Percentiles rank a stretch among this genome's conserved stretches.
phyloP scores from a whole-genome alignment of 2,113 vertebrate genomes.

The Pomatorhinus ruficollis region DNA sequence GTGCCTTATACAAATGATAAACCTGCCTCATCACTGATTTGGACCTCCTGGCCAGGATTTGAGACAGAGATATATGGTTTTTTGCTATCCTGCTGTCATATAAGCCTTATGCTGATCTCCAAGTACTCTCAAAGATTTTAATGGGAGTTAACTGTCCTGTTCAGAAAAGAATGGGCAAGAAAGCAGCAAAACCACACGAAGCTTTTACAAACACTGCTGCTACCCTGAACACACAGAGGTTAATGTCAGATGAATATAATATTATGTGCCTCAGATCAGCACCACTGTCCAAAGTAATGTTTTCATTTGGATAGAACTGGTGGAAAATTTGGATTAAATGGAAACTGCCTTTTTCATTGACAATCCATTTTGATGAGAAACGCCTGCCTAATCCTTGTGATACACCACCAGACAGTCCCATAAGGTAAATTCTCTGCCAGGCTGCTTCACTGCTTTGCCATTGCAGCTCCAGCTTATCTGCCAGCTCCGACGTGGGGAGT shows the following conservation, averaged over 20 bases:
- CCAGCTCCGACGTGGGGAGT: neutral
- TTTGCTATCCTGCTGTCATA: neutral
- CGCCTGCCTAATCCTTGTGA: neutral
- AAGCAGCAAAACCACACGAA: neutral
- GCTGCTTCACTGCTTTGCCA: neutral
- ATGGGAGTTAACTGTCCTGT: neutral
- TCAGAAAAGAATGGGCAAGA: neutral
- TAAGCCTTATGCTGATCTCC: neutral
- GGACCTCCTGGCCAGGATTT: neutral
- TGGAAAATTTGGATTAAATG: slow-evolving; percentile 54
- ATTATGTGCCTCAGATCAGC: neutral
- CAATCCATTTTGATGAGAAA: slow-evolving; percentile 27
- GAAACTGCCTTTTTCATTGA: slow-evolving; percentile 51
- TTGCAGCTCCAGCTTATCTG: neutral
- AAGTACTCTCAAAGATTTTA: neutral
- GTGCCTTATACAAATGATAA: neutral
- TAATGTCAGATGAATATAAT: neutral
- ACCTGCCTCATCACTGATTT: neutral
- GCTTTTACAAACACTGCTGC: neutral
- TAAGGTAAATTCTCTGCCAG: slow-evolving; percentile 1
- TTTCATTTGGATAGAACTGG: slow-evolving; percentile 35
- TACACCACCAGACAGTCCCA: neutral
- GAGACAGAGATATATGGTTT: neutral
- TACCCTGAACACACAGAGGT: neutral
- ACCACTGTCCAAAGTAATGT: neutral